These are phyloP conservation scores for Formica selysi DNA, from an alignment of 1,140 invertebrate genomes.

Conservation along the genomic window DNA sequence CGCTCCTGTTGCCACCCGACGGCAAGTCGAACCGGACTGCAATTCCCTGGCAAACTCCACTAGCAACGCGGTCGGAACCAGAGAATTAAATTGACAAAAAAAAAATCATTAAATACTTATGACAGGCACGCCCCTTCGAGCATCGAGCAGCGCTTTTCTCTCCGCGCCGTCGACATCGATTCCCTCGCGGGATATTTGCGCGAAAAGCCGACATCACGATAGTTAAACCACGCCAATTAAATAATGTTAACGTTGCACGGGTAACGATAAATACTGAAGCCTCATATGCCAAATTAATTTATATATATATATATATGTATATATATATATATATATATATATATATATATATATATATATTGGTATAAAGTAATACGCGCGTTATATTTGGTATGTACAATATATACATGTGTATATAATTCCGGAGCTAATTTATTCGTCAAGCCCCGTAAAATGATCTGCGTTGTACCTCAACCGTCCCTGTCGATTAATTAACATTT, in stretches of 20 bases:
- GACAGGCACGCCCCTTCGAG: too few relatives aligned
- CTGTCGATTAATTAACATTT: constrained; percentile 47
- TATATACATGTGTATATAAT: not conserved
- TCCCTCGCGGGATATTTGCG: not conserved
- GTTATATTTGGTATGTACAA: not conserved
- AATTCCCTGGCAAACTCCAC: not conserved
- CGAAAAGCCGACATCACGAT: not conserved
- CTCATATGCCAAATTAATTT: constrained; percentile 12
- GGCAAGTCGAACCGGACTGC: constrained; percentile 24
- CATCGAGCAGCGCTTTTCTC: not conserved
- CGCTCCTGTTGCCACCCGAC: not conserved
- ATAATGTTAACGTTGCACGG: constrained; percentile 9
- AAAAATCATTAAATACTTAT: not conserved
- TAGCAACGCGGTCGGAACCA: not conserved
- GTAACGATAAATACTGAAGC: not conserved
- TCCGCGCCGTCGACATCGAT: not conserved
- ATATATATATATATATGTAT: not conserved
- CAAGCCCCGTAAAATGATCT: constrained; percentile 50
- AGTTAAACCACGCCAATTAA: constrained; percentile 6
- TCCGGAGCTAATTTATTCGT: constrained; percentile 51
- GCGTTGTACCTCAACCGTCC: not conserved
- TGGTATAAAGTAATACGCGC: not conserved
- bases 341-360: not conserved
- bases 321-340: not conserved
- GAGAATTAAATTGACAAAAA: constrained; percentile 10